Evolutionary conservation across 2,113 vertebrate genomes (phyloP).

Genomic region (Rallus limicola): DNA sequence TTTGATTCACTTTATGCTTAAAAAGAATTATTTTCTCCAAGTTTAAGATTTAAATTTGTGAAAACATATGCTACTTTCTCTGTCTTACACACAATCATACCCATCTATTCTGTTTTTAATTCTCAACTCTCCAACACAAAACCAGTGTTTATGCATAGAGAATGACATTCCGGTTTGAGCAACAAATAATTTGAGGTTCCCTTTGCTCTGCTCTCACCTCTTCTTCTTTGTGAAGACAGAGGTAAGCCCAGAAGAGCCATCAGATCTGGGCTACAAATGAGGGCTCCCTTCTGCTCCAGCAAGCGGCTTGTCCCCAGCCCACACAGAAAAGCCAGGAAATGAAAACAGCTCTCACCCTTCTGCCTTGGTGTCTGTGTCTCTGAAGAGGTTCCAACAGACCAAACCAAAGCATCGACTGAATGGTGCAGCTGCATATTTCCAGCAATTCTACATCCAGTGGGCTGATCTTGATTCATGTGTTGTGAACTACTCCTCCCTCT

Average conservation of each 20-base stretch:
- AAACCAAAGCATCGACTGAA: not conserved
- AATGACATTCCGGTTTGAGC: not conserved
- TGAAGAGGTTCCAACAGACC: not conserved
- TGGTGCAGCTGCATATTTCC: not conserved
- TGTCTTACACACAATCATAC: not conserved
- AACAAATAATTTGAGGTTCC: not conserved
- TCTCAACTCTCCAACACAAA: not conserved
- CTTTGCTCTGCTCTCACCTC: not conserved
- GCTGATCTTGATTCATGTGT: not conserved
- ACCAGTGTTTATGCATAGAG: rapidly evolving
- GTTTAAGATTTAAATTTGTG: not conserved
- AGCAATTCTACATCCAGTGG: not conserved
- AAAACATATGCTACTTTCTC: not conserved
- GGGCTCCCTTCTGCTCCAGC: not conserved
- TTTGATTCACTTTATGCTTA: too few species aligned
- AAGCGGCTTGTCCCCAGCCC: not conserved
- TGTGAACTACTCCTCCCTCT: not conserved
- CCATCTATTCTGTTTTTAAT: not conserved
- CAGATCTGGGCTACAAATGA: not conserved
- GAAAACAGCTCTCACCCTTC: not conserved
- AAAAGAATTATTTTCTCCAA: too few species aligned
- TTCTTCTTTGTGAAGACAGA: not conserved
- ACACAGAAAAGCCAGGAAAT: not conserved
- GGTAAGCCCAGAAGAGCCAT: not conserved
- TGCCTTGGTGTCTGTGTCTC: not conserved